A percentile compares a stretch with the other conserved stretches of the same genome.
Conservation (phyloP, 1,140 invertebrate genomes). For the Anadara kagoshimensis region DNA sequence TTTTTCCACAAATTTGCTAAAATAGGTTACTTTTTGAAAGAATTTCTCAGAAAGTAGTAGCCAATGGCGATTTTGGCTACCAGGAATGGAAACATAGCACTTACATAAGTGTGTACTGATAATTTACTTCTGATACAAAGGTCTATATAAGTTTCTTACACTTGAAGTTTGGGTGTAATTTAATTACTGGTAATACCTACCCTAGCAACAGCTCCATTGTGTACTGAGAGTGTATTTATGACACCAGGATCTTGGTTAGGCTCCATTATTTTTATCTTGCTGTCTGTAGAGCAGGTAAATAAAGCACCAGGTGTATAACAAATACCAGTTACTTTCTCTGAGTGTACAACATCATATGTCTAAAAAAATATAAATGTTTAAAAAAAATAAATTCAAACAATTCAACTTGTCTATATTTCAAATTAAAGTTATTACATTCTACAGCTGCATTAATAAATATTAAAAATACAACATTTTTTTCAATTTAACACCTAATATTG, state of each 20-base stretch:
- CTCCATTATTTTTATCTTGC: constrained; percentile 56
- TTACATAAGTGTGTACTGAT: neutral
- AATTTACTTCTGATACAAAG: neutral
- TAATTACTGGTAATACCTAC: constrained; percentile 36
- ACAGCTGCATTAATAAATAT: too few relatives aligned
- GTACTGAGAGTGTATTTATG: constrained; percentile 48
- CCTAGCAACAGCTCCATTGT: constrained; percentile 52
- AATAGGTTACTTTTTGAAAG: too few relatives aligned
- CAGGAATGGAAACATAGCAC: too few relatives aligned
- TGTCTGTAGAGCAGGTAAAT: constrained; percentile 59
- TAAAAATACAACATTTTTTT: too few relatives aligned
- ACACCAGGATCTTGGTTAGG: constrained; percentile 50
- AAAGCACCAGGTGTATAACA: constrained; percentile 53
- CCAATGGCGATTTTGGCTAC: too few relatives aligned
- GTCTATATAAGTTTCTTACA: neutral
- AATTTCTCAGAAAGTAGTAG: too few relatives aligned
- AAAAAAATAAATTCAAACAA: too few relatives aligned
- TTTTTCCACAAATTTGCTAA: too few relatives aligned
- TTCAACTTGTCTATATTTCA: too few relatives aligned
- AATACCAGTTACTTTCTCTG: constrained; percentile 57
- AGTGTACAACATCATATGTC: constrained; percentile 62
- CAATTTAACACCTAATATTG: too few relatives aligned
- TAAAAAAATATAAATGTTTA: constrained; percentile 30
- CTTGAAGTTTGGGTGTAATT: neutral
- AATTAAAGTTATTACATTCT: too few relatives aligned